Percentiles rank a stretch among this genome's conserved stretches.
These are phyloP conservation scores for Serinus canaria DNA, from an alignment of 2,113 vertebrate species.

Conservation along the genomic window DNA sequence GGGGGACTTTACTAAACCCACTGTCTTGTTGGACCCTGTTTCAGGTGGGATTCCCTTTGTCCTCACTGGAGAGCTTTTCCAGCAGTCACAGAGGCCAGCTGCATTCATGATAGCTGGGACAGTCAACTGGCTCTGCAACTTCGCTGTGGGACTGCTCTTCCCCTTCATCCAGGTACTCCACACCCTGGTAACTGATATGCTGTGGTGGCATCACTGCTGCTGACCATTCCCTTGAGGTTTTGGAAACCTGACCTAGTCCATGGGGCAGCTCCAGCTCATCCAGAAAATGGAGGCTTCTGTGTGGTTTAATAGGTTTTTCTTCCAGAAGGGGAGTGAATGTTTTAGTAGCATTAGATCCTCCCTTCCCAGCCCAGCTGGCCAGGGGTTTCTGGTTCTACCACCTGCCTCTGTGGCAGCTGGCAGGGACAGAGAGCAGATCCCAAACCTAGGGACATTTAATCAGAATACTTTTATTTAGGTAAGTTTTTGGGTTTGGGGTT, in stretches of 20 bases:
- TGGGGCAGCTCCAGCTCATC: background rate
- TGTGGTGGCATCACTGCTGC: background rate
- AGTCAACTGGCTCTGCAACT: conserved; percentile 92
- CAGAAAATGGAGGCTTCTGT: background rate
- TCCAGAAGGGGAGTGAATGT: background rate
- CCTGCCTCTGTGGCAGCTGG: background rate
- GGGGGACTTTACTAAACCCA: background rate
- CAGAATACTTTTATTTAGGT: background rate
- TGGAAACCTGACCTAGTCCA: background rate
- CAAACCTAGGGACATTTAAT: background rate
- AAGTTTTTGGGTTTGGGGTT: background rate
- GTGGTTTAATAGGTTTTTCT: background rate
- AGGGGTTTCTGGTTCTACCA: background rate
- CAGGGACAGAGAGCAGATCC: background rate
- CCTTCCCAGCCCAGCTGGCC: background rate
- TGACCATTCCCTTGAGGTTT: background rate
- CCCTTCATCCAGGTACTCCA: conserved; percentile 89
- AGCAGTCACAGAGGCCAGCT: conserved; percentile 84
- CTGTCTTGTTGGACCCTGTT: background rate
- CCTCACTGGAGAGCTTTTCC: conserved; percentile 90
- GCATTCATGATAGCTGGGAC: conserved; percentile 90
- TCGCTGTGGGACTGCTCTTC: conserved; percentile 87
- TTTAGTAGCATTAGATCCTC: background rate
- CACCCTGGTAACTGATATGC: rapidly evolving
- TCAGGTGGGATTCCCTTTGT: conserved; percentile 93